Conservation (phyloP, 2,113 vertebrate species). For the Glaucomys volans region DNA sequence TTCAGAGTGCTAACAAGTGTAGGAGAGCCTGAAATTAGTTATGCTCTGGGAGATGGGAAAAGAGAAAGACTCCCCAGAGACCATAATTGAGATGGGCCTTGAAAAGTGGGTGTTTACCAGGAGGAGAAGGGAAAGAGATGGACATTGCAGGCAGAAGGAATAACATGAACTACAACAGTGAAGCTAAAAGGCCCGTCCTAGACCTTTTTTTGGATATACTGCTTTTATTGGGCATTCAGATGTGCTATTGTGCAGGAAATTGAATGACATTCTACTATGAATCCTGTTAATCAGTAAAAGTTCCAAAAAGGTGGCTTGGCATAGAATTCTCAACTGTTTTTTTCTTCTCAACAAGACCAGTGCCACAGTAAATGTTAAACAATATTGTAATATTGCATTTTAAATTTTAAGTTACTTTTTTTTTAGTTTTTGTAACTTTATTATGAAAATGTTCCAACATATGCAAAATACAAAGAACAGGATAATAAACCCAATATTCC, state of each 20-base stretch:
- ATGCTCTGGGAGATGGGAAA: not conserved
- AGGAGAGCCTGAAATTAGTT: not conserved
- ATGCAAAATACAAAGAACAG: not conserved
- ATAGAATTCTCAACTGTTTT: conserved; percentile 1
- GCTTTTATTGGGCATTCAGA: not conserved
- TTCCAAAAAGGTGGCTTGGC: not conserved
- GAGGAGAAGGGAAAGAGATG: not conserved
- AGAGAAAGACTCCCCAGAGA: not conserved
- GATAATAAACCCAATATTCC: not conserved
- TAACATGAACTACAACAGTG: not conserved
- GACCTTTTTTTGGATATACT: not conserved
- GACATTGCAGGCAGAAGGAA: not conserved
- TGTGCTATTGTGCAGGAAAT: not conserved
- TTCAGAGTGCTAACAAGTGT: not conserved
- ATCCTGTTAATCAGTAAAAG: conserved; percentile 16
- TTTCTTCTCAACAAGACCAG: not conserved
- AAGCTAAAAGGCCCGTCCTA: not conserved
- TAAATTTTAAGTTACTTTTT: not conserved
- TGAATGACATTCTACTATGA: not conserved
- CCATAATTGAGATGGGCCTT: not conserved
- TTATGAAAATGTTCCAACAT: not conserved
- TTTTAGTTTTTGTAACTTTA: conserved; percentile 24
- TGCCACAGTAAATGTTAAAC: not conserved
- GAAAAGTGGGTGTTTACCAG: not conserved
- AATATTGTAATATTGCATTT: not conserved